These are phyloP conservation scores for Melanotaenia parkinsoni DNA, from an alignment of 2,797 vertebrate species.

Conservation along the genomic window DNA sequence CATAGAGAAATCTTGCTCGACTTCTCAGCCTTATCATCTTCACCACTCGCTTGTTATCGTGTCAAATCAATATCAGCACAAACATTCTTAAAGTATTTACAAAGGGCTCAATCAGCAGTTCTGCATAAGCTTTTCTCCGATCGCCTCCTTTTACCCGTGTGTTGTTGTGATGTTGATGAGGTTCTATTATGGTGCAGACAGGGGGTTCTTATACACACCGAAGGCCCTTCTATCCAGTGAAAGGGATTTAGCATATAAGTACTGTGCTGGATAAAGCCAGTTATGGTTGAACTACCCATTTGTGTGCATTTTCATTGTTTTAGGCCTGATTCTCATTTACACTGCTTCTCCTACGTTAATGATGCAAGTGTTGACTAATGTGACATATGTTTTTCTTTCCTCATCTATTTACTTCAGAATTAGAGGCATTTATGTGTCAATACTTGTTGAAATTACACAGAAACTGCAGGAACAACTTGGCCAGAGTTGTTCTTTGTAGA, in stretches of 20 bases:
- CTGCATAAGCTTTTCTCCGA: slow-evolving; percentile 10
- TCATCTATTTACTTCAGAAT: slow-evolving; percentile 32
- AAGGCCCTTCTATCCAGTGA: slow-evolving; percentile 54
- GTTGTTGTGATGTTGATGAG: slow-evolving; percentile 80
- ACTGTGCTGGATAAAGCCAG: background rate
- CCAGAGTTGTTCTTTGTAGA: slow-evolving; percentile 6
- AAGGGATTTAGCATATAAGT: slow-evolving; percentile 53
- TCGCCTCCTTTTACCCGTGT: slow-evolving; percentile 36
- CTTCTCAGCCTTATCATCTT: background rate
- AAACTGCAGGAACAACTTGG: slow-evolving; percentile 11
- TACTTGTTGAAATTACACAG: background rate
- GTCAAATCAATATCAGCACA: background rate
- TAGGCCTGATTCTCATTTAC: slow-evolving; percentile 49
- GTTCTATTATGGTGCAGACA: slow-evolving; percentile 48
- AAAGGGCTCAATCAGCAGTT: slow-evolving; percentile 23
- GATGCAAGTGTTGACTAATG: slow-evolving; percentile 52
- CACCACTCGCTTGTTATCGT: background rate
- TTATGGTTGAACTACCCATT: background rate
- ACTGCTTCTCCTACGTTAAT: slow-evolving; percentile 33
- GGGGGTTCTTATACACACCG: slow-evolving; percentile 56
- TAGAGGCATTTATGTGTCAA: slow-evolving; percentile 8
- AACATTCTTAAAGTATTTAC: background rate
- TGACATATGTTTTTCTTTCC: slow-evolving; percentile 21
- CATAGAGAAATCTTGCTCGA: slow-evolving; percentile 6
- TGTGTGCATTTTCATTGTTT: slow-evolving; percentile 20